Conservation (phyloP, 1,140 invertebrate species). For the Mactra quadrangularis region DNA sequence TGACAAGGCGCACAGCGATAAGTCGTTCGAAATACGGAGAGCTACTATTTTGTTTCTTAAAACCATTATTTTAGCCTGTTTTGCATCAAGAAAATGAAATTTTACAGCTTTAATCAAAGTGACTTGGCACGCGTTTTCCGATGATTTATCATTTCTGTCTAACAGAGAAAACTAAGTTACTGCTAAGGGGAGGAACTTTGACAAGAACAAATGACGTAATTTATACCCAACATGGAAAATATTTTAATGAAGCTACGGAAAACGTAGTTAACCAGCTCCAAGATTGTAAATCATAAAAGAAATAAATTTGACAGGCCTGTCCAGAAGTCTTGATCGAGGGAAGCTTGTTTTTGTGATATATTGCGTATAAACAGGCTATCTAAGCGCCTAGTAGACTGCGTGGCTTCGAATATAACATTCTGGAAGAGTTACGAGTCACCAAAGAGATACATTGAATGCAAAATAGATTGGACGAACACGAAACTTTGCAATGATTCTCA, state of each 20-base stretch:
- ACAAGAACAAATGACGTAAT: constrained; percentile 65
- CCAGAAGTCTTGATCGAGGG: constrained; percentile 57
- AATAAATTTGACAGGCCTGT: constrained; percentile 62
- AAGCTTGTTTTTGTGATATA: constrained; percentile 59
- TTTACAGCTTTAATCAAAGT: constrained; percentile 65
- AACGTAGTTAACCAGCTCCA: constrained; percentile 35
- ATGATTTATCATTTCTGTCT: constrained; percentile 61
- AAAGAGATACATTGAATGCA: constrained; percentile 55
- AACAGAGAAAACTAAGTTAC: constrained; percentile 36
- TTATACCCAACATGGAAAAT: constrained; percentile 59
- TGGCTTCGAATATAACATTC: constrained; percentile 54
- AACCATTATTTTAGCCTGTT: constrained; percentile 62
- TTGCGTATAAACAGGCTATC: constrained; percentile 63
- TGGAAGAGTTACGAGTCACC: constrained; percentile 55
- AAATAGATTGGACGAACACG: constrained; percentile 63
- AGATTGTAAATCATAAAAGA: constrained; percentile 47
- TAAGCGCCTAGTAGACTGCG: constrained; percentile 44
- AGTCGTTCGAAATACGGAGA: constrained; percentile 42
- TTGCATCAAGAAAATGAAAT: constrained; percentile 65
- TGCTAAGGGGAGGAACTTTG: constrained; percentile 18
- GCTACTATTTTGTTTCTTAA: constrained; percentile 61
- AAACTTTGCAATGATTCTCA: constrained; percentile 64
- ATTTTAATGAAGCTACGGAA: constrained; percentile 62
- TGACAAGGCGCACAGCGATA: constrained; percentile 49
- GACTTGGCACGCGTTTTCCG: constrained; percentile 51